A percentile compares a stretch with the other conserved stretches of the same genome.
phyloP scores from a whole-genome alignment of 2,888 invertebrate species.

The Hesperia comma region DNA sequence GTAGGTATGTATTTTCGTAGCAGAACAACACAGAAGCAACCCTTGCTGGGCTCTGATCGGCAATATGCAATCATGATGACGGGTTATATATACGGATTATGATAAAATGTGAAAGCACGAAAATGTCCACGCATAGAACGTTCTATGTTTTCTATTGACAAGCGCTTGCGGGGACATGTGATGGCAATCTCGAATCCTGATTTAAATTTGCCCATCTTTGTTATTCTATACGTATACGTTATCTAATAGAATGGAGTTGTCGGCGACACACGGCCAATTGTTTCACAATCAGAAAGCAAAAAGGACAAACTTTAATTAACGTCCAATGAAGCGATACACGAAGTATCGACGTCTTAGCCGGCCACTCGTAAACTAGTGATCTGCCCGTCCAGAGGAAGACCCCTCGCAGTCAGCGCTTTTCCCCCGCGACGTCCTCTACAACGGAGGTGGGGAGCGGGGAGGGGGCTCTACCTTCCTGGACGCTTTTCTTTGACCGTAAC shows the following conservation, averaged over 20 bases:
- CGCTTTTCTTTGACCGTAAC: conserved; percentile 27
- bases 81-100: no score
- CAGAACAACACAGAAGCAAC: no score
- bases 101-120: no score
- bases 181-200: no score
- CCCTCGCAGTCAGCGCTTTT: neutral
- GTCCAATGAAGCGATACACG: conserved; percentile 34
- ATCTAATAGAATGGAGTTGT: conserved; percentile 10
- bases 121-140: no score
- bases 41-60: no score
- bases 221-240: no score
- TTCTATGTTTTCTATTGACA: no score
- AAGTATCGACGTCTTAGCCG: conserved; percentile 33
- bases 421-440: neutral
- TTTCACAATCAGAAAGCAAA: conserved; percentile 26
- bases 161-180: no score
- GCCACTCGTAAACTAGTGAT: conserved; percentile 32
- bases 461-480: conserved; percentile 12
- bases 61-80: no score
- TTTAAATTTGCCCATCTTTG: no score
- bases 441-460: neutral
- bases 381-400: conserved; percentile 9
- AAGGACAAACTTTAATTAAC: conserved; percentile 36
- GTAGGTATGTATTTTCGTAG: no score
- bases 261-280: conserved; percentile 26